Evolutionary conservation across 1,140 invertebrate species (phyloP).

Genomic region (Macrotrachela quadricornifera): DNA sequence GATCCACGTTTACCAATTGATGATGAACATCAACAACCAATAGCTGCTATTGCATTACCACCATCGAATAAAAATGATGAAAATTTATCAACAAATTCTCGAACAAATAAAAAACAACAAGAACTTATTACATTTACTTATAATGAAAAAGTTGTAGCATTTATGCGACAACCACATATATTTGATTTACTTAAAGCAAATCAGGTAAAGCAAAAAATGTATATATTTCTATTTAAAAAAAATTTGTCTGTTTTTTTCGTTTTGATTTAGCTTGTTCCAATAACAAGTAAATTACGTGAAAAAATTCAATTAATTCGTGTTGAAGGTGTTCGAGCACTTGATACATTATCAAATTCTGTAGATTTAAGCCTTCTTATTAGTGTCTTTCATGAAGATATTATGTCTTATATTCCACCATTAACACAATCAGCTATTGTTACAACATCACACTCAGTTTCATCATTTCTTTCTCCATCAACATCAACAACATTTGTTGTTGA

Average conservation of each 20-base stretch:
- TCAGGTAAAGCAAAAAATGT: slow-evolving; percentile 19
- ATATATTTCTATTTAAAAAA: no score
- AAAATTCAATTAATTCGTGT: background rate
- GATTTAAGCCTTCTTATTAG: slow-evolving; percentile 37
- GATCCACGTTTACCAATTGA: slow-evolving; percentile 47
- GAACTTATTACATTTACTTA: slow-evolving; percentile 19
- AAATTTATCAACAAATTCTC: no score
- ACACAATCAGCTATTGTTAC: slow-evolving; percentile 19
- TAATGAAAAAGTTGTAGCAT: slow-evolving; percentile 49
- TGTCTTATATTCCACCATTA: slow-evolving; percentile 67
- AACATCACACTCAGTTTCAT: slow-evolving; percentile 10
- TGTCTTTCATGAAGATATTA: slow-evolving; percentile 89
- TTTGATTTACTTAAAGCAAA: slow-evolving; percentile 69
- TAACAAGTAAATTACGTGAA: background rate
- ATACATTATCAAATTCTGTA: no score
- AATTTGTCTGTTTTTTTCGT: background rate
- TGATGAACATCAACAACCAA: background rate
- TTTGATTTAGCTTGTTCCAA: background rate
- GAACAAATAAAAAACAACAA: no score
- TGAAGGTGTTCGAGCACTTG: background rate
- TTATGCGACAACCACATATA: slow-evolving; percentile 72
- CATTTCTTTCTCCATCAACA: slow-evolving; percentile 36
- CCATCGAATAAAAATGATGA: background rate
- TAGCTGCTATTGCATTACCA: background rate
- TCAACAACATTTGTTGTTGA: slow-evolving; percentile 21